A percentile compares a stretch with the other conserved stretches of the same genome.
Evolutionary conservation across 2,113 vertebrate genomes (phyloP).

Genomic region (Okapia johnstoni): DNA sequence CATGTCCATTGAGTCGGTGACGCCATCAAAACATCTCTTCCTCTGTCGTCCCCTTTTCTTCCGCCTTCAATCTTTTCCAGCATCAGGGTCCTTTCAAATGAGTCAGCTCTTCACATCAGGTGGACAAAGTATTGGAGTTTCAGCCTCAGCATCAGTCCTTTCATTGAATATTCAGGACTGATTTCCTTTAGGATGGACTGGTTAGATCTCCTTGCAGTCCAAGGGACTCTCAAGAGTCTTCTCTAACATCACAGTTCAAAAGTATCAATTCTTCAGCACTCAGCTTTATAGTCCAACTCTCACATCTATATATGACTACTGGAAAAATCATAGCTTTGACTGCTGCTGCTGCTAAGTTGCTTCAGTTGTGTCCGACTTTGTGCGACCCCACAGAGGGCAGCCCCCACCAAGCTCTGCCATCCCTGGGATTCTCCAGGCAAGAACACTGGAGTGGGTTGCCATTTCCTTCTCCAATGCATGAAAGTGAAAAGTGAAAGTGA

Average conservation of each 20-base stretch:
- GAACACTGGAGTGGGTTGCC: too few species aligned
- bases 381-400: too few species aligned
- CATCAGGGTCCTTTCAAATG: not conserved
- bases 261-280: not conserved
- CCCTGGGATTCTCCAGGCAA: too few species aligned
- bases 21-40: not conserved
- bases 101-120: not conserved
- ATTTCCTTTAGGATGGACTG: not conserved
- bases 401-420: too few species aligned
- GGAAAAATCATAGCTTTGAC: not conserved
- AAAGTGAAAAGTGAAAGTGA: too few species aligned
- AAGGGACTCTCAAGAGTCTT: not conserved
- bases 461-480: too few species aligned
- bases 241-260: not conserved
- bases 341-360: too few species aligned
- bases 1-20: not conserved
- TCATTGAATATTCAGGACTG: not conserved
- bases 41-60: not conserved
- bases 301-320: not conserved
- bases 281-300: not conserved
- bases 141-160: not conserved
- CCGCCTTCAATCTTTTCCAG: not conserved
- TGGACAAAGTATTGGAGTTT: not conserved
- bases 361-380: too few species aligned
- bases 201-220: not conserved